These are phyloP conservation scores for Helogale parvula DNA, from an alignment of 2,113 vertebrate genomes.

Conservation along the genomic window DNA sequence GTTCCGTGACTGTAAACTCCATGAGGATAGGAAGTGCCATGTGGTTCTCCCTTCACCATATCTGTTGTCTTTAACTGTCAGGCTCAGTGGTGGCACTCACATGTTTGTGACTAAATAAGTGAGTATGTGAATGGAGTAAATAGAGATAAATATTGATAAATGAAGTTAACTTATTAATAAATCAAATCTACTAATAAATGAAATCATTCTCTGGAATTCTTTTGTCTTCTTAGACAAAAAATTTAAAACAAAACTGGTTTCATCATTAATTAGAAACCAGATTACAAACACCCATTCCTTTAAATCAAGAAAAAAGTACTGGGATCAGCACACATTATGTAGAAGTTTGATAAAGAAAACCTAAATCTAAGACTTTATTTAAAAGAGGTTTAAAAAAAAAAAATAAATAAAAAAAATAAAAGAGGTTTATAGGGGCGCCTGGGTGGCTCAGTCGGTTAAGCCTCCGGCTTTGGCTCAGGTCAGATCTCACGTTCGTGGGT, in stretches of 20 bases:
- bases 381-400: not conserved
- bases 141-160: not conserved
- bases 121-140: not conserved
- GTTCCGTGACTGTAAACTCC: not conserved
- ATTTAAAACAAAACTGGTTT: not conserved
- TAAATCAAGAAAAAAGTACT: not conserved
- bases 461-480: too few relatives aligned
- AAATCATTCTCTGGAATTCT: not conserved
- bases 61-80: not conserved
- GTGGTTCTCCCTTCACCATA: not conserved
- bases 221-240: conserved; percentile 23
- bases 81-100: not conserved
- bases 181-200: not conserved
- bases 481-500: too few relatives aligned
- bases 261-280: conserved; percentile 7
- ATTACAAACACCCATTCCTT: not conserved
- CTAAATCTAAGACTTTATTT: conserved; percentile 2
- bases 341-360: not conserved
- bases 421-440: not conserved
- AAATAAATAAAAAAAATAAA: too few relatives aligned
- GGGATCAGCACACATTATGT: not conserved
- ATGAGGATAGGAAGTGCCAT: not conserved
- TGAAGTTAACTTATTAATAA: too few relatives aligned
- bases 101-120: not conserved
- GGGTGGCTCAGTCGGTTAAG: too few relatives aligned